Evolutionary conservation across 2,888 invertebrate species (phyloP).

Genomic region (Biston stratarius): DNA sequence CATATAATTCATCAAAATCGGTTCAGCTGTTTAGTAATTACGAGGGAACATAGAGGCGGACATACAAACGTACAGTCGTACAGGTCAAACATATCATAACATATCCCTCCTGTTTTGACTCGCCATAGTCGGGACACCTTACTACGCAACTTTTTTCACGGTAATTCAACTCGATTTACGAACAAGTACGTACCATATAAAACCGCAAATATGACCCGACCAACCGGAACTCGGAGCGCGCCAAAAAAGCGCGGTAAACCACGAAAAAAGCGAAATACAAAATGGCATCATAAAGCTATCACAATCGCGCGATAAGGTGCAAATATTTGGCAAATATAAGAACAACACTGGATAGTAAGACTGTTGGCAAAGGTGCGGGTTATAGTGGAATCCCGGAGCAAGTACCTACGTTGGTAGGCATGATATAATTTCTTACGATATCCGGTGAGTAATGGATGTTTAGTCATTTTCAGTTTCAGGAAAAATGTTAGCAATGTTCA

Average conservation of each 20-base stretch:
- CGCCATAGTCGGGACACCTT: background rate
- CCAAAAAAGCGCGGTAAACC: slow-evolving; percentile 58
- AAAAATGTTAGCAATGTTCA: too few relatives aligned
- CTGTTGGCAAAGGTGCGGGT: slow-evolving; percentile 71
- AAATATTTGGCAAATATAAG: slow-evolving; percentile 80
- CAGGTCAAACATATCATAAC: too few relatives aligned
- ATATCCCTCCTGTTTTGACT: too few relatives aligned
- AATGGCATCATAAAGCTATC: slow-evolving; percentile 72
- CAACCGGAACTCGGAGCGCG: slow-evolving; percentile 11
- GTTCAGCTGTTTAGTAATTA: too few relatives aligned
- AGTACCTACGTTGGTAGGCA: slow-evolving; percentile 32
- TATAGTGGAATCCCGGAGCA: slow-evolving; percentile 57
- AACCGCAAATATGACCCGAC: slow-evolving; percentile 21
- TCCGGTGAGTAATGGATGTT: slow-evolving; percentile 32
- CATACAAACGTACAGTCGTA: too few relatives aligned
- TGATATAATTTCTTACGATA: slow-evolving; percentile 30
- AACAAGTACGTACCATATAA: slow-evolving; percentile 9
- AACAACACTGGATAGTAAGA: slow-evolving; percentile 76
- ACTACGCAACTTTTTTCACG: background rate
- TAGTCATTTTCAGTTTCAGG: background rate
- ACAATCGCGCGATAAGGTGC: slow-evolving; percentile 72
- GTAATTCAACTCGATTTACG: slow-evolving; percentile 4
- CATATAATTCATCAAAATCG: too few relatives aligned
- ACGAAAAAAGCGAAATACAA: slow-evolving; percentile 54
- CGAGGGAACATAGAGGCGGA: too few relatives aligned